Evolutionary conservation across 2,888 invertebrate genomes (phyloP).

Genomic region (Emmelina monodactyla): DNA sequence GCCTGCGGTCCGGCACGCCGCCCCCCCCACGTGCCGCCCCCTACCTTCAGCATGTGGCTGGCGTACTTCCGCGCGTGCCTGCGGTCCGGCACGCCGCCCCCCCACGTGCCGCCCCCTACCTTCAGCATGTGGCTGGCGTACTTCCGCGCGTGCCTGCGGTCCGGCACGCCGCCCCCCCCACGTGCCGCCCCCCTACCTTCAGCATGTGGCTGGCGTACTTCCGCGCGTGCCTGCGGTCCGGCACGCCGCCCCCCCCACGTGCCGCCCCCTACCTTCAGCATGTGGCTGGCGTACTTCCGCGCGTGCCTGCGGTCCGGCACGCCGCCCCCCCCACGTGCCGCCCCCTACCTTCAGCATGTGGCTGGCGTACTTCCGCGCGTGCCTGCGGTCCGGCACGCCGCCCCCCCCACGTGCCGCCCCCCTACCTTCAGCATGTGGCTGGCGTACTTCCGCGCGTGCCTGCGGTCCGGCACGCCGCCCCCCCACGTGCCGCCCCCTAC

Average conservation of each 20-base stretch:
- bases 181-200: no score
- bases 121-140: slow-evolving; percentile 95
- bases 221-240: slow-evolving; percentile 91
- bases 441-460: slow-evolving; percentile 96
- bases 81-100: slow-evolving; percentile 91
- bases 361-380: slow-evolving; percentile 96
- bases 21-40: no score
- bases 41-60: slow-evolving; percentile 87
- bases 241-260: slow-evolving; percentile 92
- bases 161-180: slow-evolving; percentile 92
- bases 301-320: slow-evolving; percentile 94
- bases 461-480: slow-evolving; percentile 90
- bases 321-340: no score
- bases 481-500: no score
- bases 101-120: no score
- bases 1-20: slow-evolving; percentile 91
- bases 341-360: slow-evolving; percentile 86
- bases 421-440: slow-evolving; percentile 87
- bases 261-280: slow-evolving; percentile 85
- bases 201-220: slow-evolving; percentile 96
- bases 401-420: no score
- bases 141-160: slow-evolving; percentile 93
- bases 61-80: slow-evolving; percentile 97
- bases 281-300: slow-evolving; percentile 93
- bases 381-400: slow-evolving; percentile 91